Conservation (phyloP, 1,140 invertebrate genomes). For the Coenobita brevimanus region DNA sequence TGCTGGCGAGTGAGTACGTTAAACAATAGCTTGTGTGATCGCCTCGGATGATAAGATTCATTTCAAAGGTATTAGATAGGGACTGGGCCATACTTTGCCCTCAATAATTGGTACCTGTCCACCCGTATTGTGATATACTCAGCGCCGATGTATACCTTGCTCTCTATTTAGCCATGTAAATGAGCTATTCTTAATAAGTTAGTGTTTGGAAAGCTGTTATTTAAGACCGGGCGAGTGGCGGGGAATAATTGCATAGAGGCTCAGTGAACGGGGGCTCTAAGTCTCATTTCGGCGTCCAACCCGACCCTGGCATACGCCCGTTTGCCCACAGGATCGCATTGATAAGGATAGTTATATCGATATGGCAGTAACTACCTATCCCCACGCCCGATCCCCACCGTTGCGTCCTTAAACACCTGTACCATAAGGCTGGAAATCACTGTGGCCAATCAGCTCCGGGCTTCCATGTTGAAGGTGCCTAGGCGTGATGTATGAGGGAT, state of each 20-base stretch:
- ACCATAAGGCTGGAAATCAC: conserved; percentile 27
- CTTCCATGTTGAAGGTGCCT: conserved; percentile 49
- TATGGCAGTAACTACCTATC: conserved; percentile 50
- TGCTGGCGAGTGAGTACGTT: conserved; percentile 61
- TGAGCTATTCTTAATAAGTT: conserved; percentile 69
- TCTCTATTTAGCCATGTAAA: conserved; percentile 69
- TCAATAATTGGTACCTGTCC: conserved; percentile 69
- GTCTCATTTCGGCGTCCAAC: conserved; percentile 47
- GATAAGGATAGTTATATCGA: conserved; percentile 68
- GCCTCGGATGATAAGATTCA: conserved; percentile 66
- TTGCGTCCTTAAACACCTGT: background rate
- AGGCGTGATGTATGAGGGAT: conserved; percentile 69
- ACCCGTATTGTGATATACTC: conserved; percentile 65
- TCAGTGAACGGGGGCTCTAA: conserved; percentile 43
- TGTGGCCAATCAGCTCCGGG: conserved; percentile 34
- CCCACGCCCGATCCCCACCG: background rate
- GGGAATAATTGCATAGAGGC: conserved; percentile 56
- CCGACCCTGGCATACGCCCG: conserved; percentile 57
- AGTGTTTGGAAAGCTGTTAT: conserved; percentile 69
- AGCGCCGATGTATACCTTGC: conserved; percentile 58
- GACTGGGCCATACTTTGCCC: conserved; percentile 59
- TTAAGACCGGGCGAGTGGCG: conserved; percentile 53
- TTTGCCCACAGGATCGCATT: conserved; percentile 60
- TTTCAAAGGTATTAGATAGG: conserved; percentile 69
- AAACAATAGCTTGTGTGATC: conserved; percentile 68